Evolutionary conservation across 2,888 invertebrate genomes (phyloP), one percentile per base, ranked within the genome.

Genomic region (Diploptera punctata): DNA sequence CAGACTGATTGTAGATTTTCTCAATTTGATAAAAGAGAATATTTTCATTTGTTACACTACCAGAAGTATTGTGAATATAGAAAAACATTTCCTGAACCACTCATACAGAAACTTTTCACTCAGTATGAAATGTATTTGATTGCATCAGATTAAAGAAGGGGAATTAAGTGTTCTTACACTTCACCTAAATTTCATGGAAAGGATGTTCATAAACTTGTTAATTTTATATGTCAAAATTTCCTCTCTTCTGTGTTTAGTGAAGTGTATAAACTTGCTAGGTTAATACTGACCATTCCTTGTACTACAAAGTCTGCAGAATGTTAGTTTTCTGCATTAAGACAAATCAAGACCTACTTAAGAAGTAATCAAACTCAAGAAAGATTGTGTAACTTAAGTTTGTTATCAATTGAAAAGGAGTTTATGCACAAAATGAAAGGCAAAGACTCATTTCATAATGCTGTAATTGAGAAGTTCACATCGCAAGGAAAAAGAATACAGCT

Each of bases 401-500:
- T 49, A n/a, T 49, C 49, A 49, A 49, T 49, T 18, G 49, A 49
- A 49, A 49, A 49, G n/a, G 49, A 49, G n/a, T 7, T 49, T 9
- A 5, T 49, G 49, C 10, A 7, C 18, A 49, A 49, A 7, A 18
- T 49, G 49, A 49, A 49, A 18, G 10, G n/a, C n/a, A 49, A 18
- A 18, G 10, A 49, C 4, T 49, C 49, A 49, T 49, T 49, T 49
- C n/a, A 49, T 49, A n/a, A 49, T 49, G n/a, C 10, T 49, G 49
- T 49, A 4, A 13, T 49, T 49, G 49, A 49, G 18, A 49, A 18
- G 49, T 49, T 7, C 18, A n/a, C 38, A 13, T 9, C 13, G 38
- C 38, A 38, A 13, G 38, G 13, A 38, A 38, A 13, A 38, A 38
- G 38, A 38, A 13, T 38, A 13, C 7, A 38, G 38, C 13, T 38